Conservation (phyloP, 2,797 vertebrate genomes). For the Eospalax fontanierii region DNA sequence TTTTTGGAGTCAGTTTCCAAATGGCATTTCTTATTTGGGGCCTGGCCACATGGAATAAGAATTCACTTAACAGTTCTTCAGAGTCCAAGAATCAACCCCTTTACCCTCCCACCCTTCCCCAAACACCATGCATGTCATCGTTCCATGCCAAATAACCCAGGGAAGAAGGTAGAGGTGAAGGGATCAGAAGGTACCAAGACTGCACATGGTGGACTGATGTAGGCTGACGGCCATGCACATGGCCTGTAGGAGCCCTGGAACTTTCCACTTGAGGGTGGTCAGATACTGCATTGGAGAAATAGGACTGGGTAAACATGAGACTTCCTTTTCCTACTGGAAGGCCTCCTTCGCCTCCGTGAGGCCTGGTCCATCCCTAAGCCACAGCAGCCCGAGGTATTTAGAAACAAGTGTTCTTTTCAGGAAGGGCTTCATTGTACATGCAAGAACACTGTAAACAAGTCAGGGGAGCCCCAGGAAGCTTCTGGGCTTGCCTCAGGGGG, state of each 20-base stretch:
- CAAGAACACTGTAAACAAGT: conserved; percentile 89
- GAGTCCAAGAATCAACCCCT: conserved; percentile 18
- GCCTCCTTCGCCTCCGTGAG: background rate
- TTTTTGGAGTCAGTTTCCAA: conserved; percentile 37
- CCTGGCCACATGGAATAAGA: conserved; percentile 17
- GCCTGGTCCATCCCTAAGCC: background rate
- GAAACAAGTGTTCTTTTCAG: conserved; percentile 85
- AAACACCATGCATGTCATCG: background rate
- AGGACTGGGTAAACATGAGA: conserved; percentile 75
- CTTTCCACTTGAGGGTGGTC: conserved; percentile 17
- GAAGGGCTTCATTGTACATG: conserved; percentile 85
- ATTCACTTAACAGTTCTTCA: conserved; percentile 10
- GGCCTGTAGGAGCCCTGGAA: background rate
- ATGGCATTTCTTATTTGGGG: conserved; percentile 37
- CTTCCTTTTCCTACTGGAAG: conserved; percentile 1
- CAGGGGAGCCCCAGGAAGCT: conserved; percentile 85
- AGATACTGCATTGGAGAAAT: conserved; percentile 51
- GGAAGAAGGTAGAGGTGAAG: background rate
- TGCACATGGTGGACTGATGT: background rate
- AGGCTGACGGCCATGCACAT: background rate
- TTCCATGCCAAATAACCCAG: conserved; percentile 35
- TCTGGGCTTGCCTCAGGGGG: conserved; percentile 83
- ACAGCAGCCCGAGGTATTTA: conserved; percentile 84
- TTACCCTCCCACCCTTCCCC: background rate
- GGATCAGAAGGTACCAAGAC: background rate